These are phyloP conservation scores for Tachuris rubrigastra DNA, from an alignment of 2,113 vertebrate species.

Conservation along the genomic window DNA sequence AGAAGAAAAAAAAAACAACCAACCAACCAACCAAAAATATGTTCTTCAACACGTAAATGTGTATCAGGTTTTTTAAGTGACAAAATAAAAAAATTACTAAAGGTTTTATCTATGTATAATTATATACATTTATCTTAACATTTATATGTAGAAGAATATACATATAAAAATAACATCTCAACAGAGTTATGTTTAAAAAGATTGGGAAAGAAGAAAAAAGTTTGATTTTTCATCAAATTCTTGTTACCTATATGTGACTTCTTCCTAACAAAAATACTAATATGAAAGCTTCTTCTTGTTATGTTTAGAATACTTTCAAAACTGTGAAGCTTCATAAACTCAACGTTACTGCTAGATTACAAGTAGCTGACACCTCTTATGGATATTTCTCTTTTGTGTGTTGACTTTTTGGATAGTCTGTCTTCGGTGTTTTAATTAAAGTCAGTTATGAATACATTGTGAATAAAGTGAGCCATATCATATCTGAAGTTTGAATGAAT, in stretches of 20 bases:
- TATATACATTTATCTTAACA: background rate
- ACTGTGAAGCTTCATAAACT: background rate
- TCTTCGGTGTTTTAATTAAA: background rate
- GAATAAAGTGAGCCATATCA: background rate
- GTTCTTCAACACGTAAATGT: background rate
- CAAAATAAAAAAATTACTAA: background rate
- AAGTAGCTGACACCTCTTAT: background rate
- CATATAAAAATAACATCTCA: background rate
- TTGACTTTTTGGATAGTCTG: background rate
- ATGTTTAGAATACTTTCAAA: background rate
- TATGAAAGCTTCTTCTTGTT: background rate
- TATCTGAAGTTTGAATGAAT: background rate
- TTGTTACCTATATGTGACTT: background rate
- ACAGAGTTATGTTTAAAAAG: background rate
- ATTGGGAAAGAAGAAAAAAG: background rate
- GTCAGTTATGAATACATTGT: background rate
- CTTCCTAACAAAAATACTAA: background rate
- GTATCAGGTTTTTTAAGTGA: rapidly evolving
- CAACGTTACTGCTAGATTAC: background rate
- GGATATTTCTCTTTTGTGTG: background rate
- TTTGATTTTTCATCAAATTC: background rate
- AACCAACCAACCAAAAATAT: background rate
- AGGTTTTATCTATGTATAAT: background rate
- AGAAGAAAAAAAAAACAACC: background rate
- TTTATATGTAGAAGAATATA: background rate